Conservation (phyloP, 2,888 invertebrate genomes). For the Sussaba pulchella region DNA sequence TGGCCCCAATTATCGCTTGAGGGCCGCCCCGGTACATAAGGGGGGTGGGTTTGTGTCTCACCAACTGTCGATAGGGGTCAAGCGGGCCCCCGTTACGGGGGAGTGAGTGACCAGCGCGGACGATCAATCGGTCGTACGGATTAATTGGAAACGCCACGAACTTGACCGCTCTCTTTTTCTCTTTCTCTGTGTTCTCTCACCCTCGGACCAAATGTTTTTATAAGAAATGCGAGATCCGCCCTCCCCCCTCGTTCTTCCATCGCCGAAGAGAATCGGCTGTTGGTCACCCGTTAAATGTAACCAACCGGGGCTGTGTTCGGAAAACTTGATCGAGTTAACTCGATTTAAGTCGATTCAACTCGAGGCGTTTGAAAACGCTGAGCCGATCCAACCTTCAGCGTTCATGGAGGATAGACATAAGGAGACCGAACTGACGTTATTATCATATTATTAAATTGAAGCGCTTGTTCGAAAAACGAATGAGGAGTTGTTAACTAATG, state of each 20-base stretch:
- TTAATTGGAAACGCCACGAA: conserved; percentile 48
- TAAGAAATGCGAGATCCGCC: conserved; percentile 70
- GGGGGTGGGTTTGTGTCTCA: conserved; percentile 75
- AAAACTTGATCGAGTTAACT: too few species aligned
- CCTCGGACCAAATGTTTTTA: conserved; percentile 71
- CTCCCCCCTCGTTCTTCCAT: too few species aligned
- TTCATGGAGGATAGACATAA: too few species aligned
- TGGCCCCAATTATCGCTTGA: conserved; percentile 81
- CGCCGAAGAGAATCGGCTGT: background rate
- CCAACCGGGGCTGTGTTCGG: too few species aligned
- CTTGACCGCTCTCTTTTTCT: conserved; percentile 29
- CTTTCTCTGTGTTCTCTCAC: conserved; percentile 62
- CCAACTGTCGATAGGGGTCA: conserved; percentile 81
- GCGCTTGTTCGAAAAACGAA: too few species aligned
- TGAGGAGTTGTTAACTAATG: too few species aligned
- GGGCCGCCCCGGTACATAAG: conserved; percentile 57
- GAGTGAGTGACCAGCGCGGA: conserved; percentile 77
- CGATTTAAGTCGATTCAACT: too few species aligned
- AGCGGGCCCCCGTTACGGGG: conserved; percentile 70
- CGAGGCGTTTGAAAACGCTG: too few species aligned
- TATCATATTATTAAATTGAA: too few species aligned
- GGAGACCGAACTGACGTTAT: too few species aligned
- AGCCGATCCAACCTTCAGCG: too few species aligned
- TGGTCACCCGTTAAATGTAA: conserved; percentile 7
- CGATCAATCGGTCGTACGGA: conserved; percentile 69